Evolutionary conservation across 2,797 vertebrate species (phyloP).

Genomic region (Amblyraja radiata): DNA sequence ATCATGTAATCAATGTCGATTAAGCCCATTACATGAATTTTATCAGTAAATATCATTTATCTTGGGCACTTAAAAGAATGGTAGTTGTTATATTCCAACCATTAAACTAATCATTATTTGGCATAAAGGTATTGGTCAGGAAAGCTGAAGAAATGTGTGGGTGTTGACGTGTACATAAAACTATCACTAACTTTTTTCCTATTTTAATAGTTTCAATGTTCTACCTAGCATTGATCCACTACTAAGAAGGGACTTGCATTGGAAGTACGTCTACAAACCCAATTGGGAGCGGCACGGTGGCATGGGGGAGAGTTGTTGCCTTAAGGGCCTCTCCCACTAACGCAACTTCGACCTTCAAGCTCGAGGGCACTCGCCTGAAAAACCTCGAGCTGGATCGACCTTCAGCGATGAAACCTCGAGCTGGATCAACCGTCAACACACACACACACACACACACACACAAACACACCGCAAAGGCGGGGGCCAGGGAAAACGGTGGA

Average conservation of each 20-base stretch:
- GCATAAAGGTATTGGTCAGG: background rate
- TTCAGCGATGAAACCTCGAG: no score
- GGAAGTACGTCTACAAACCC: background rate
- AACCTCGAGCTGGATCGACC: no score
- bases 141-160: conserved; percentile 2
- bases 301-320: no score
- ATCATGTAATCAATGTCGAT: background rate
- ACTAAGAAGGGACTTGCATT: background rate
- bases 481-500: no score
- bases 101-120: conserved; percentile 13
- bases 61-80: background rate
- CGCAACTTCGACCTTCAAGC: no score
- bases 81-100: background rate
- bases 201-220: background rate
- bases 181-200: background rate
- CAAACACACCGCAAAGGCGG: no score
- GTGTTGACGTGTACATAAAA: conserved; percentile 15
- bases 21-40: background rate
- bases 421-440: no score
- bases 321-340: no score
- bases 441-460: no score
- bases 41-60: background rate
- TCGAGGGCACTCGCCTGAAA: no score
- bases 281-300: no score
- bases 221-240: background rate